phyloP scores from a whole-genome alignment of 2,888 invertebrate genomes.

The Agrotis ipsilon region DNA sequence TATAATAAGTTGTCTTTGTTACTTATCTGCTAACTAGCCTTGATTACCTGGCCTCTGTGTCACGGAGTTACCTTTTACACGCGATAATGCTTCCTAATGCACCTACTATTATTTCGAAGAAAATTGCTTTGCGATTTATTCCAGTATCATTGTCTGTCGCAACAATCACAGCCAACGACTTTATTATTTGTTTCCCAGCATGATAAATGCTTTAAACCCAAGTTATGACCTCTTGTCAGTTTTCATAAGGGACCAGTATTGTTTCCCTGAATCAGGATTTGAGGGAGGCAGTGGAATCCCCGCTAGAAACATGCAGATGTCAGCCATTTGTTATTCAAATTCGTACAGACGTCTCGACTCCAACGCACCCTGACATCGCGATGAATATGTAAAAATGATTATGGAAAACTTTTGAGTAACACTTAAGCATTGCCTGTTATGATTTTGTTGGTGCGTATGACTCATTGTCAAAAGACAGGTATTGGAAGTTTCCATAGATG shows the following conservation, averaged over 20 bases:
- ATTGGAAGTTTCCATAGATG: constrained; percentile 3
- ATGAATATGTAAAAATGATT: constrained; percentile 90
- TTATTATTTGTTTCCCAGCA: constrained; percentile 55
- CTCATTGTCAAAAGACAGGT: constrained; percentile 43
- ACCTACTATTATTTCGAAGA: constrained; percentile 52
- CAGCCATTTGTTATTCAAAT: constrained; percentile 90
- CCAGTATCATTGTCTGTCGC: constrained; percentile 38
- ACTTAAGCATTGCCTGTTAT: constrained; percentile 68
- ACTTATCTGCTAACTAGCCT: constrained; percentile 44
- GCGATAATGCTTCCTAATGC: constrained; percentile 55
- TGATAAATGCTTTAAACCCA: constrained; percentile 67
- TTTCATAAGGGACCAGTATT: constrained; percentile 74
- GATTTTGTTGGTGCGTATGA: constrained; percentile 52
- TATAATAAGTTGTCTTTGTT: constrained; percentile 39
- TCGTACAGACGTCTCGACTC: constrained; percentile 83
- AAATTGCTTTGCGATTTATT: constrained; percentile 41
- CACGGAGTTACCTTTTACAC: constrained; percentile 48
- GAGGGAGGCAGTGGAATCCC: constrained; percentile 77
- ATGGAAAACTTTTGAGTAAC: constrained; percentile 86
- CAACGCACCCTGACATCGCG: constrained; percentile 87
- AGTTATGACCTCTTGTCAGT: constrained; percentile 70
- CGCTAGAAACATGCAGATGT: constrained; percentile 86
- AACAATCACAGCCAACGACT: constrained; percentile 27
- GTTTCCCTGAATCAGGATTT: constrained; percentile 77
- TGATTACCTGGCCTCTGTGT: constrained; percentile 52